These are phyloP conservation scores for Clinocottus analis DNA, from an alignment of 2,113 vertebrate genomes.

Conservation along the genomic window DNA sequence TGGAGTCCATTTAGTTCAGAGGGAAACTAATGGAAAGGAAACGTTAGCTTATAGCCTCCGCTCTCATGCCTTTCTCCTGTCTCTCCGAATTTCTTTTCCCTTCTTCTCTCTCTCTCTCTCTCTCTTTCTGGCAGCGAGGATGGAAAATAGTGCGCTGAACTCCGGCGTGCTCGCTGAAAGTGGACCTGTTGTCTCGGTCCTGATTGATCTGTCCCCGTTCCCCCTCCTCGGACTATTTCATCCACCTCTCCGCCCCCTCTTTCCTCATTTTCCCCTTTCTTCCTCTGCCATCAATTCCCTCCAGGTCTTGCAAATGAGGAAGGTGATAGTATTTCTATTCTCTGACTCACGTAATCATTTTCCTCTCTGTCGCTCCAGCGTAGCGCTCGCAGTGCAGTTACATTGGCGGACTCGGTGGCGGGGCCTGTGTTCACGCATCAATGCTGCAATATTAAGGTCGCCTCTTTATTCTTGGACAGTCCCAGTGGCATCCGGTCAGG, in stretches of 20 bases:
- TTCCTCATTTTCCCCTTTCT: constrained; percentile 7
- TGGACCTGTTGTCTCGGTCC: constrained; percentile 61
- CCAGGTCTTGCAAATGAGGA: constrained; percentile 15
- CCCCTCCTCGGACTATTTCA: constrained; percentile 10
- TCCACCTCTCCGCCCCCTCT: constrained; percentile 16
- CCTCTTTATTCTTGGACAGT: neutral
- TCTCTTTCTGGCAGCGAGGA: constrained; percentile 51
- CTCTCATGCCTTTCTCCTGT: neutral
- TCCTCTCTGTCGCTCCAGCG: neutral
- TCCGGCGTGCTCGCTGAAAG: constrained; percentile 54
- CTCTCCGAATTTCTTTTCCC: constrained; percentile 32
- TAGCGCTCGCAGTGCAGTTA: neutral
- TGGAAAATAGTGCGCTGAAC: constrained; percentile 65
- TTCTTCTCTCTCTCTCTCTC: neutral
- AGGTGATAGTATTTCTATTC: constrained; percentile 8
- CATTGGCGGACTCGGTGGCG: neutral
- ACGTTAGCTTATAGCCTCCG: neutral
- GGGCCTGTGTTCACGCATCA: neutral
- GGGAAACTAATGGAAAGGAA: neutral
- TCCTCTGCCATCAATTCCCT: neutral
- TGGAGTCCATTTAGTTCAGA: constrained; percentile 1
- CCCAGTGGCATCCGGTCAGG: neutral
- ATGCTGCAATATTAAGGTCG: constrained; percentile 2
- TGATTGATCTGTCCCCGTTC: constrained; percentile 59
- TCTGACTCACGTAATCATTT: neutral